Base-by-base conservation (phyloP, 2,888 invertebrate species). In the Patella depressa region DNA sequence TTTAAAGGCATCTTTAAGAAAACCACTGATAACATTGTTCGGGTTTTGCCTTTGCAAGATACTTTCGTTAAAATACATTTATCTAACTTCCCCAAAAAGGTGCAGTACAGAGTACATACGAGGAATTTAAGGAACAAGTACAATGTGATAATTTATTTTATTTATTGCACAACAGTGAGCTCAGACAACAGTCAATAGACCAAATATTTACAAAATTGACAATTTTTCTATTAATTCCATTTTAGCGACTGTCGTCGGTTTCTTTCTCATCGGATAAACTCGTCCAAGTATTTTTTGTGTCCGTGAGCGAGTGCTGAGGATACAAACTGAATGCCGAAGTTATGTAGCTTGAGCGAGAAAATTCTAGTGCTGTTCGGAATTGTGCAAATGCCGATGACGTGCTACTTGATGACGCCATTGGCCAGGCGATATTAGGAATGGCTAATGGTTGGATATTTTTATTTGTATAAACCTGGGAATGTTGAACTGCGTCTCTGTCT, bases 401-500 rank as follows among this genome's bases (percentile, higher is more conserved):
- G n/a, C n/a, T n/a, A 19, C 53, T n/a, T 1, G 34, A 54, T 54
- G 77, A 72, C 29, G 78, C 53, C 75, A 80, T 72, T 9, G 81
- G 76, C 82, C 81, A 82, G 24, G 81, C 71, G 57, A 82, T 80
- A 17, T 80, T 72, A 45, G 83, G 83, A 24, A 83, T 79, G 57
- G 81, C 72, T 12, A 83, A 79, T 11, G 83, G 83, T 72, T 81
- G 80, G 69, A 81, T 78, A 12, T 80, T 17, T 73, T 81, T 83
- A n/a, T 75, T 79, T 4, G 77, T 70, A 69, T 74, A 59, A 45
- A 69, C 71, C 7, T 76, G 71, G 19, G 76, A 77, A 15, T 76
- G 73, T 71, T 84, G 86, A 53, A 79, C 78, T n/a, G 85, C 80
- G 53, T 90, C 88, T 17, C 87, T 78, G 77, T 91, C 89, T 45